phyloP scores from a whole-genome alignment of 2,888 invertebrate genomes.

The Heteropelma amictum region DNA sequence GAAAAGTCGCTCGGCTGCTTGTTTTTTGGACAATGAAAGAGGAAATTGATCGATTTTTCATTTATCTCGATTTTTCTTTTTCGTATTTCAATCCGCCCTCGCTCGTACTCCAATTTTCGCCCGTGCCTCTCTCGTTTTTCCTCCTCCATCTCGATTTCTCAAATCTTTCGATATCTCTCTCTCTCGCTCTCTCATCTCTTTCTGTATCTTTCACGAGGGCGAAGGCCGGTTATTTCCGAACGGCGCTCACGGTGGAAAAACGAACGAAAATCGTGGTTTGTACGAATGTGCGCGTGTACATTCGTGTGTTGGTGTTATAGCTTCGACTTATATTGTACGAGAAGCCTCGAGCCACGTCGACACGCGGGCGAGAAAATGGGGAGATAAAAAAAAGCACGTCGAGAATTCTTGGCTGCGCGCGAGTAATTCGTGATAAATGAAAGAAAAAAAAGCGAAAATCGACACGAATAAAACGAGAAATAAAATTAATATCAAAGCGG shows the following conservation, averaged over 20 bases:
- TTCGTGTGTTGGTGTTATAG: constrained; percentile 27
- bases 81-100: constrained; percentile 35
- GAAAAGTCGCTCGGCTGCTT: background rate
- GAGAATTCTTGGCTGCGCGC: constrained; percentile 33
- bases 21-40: background rate
- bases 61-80: background rate
- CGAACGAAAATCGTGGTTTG: constrained; percentile 54
- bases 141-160: constrained; percentile 39
- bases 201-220: constrained; percentile 59
- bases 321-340: constrained; percentile 51
- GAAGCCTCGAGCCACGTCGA: constrained; percentile 53
- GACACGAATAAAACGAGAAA: too few species aligned
- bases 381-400: constrained; percentile 10
- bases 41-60: background rate
- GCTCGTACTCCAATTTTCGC: constrained; percentile 41
- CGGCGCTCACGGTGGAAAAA: constrained; percentile 60
- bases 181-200: constrained; percentile 41
- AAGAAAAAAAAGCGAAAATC: background rate
- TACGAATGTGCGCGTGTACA: constrained; percentile 2
- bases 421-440: background rate
- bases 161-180: constrained; percentile 27
- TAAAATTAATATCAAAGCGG: too few species aligned
- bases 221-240: constrained; percentile 68
- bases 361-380: constrained; percentile 47
- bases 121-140: constrained; percentile 40